These are phyloP conservation scores for Mythimna ferrago DNA, from an alignment of 2,888 invertebrate species.

Conservation along the genomic window DNA sequence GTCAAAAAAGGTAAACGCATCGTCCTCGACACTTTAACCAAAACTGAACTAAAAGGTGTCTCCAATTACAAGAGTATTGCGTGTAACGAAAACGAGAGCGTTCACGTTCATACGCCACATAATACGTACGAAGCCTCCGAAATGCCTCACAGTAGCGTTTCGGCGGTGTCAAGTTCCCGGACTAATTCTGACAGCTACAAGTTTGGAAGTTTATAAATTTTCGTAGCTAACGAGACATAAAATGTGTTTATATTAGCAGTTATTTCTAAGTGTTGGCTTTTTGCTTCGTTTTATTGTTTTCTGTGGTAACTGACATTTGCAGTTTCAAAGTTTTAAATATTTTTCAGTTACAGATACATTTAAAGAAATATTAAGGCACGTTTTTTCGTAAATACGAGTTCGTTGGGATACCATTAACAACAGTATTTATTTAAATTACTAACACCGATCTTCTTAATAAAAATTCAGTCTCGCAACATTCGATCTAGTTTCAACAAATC, in stretches of 20 bases:
- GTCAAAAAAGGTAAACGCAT: conserved; percentile 38
- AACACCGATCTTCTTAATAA: conserved; percentile 5
- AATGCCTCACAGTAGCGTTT: conserved; percentile 88
- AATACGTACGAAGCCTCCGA: conserved; percentile 85
- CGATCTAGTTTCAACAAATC: conserved; percentile 60
- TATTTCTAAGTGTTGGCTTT: background rate
- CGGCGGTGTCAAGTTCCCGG: conserved; percentile 83
- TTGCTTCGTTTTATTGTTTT: background rate
- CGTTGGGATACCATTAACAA: background rate
- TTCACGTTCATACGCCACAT: conserved; percentile 74
- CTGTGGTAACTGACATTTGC: background rate
- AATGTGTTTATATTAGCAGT: conserved; percentile 33
- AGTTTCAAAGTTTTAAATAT: background rate
- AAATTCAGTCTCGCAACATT: conserved; percentile 41
- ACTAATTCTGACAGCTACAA: conserved; percentile 65
- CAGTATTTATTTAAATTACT: conserved; percentile 23
- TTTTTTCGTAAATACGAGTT: background rate
- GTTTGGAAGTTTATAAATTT: conserved; percentile 56
- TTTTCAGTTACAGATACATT: background rate
- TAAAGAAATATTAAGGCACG: background rate
- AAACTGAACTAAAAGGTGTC: conserved; percentile 67
- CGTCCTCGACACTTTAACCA: conserved; percentile 54
- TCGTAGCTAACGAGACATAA: conserved; percentile 37
- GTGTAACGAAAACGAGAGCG: conserved; percentile 86
- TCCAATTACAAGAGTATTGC: conserved; percentile 83